These are phyloP conservation scores for Anser cygnoides DNA, from an alignment of 2,113 vertebrate genomes.

Conservation along the genomic window DNA sequence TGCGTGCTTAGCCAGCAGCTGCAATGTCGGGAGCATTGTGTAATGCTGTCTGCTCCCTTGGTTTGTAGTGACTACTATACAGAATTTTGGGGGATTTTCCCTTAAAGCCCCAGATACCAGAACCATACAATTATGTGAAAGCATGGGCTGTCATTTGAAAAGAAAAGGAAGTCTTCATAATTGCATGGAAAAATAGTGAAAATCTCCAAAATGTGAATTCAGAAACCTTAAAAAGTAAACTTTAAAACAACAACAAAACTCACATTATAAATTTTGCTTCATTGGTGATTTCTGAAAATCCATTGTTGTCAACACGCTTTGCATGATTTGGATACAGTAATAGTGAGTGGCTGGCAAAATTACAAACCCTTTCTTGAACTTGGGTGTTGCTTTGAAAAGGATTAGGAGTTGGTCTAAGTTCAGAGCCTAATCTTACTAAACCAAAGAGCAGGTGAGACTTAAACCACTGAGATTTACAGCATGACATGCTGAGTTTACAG, in stretches of 20 bases:
- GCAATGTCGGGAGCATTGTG: background rate
- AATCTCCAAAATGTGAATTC: background rate
- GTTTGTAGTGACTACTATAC: background rate
- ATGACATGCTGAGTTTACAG: background rate
- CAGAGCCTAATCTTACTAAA: background rate
- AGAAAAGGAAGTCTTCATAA: background rate
- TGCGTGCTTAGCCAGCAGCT: rapidly evolving
- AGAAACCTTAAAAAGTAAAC: background rate
- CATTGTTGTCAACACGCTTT: background rate
- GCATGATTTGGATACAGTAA: background rate
- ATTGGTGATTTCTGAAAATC: background rate
- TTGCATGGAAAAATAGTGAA: background rate
- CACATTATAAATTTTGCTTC: background rate
- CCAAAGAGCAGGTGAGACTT: rapidly evolving
- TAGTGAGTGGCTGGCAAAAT: background rate
- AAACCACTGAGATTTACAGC: background rate
- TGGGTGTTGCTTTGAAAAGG: background rate
- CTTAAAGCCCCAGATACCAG: background rate
- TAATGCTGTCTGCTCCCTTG: background rate
- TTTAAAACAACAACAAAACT: background rate
- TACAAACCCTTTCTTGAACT: background rate
- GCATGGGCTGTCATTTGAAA: background rate
- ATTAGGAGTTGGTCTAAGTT: background rate
- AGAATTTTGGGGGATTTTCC: background rate
- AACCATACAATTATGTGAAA: background rate